Evolutionary conservation across 2,888 invertebrate genomes (phyloP), one percentile per base, ranked within the genome.

Genomic region (Himalopsyche tibetana): DNA sequence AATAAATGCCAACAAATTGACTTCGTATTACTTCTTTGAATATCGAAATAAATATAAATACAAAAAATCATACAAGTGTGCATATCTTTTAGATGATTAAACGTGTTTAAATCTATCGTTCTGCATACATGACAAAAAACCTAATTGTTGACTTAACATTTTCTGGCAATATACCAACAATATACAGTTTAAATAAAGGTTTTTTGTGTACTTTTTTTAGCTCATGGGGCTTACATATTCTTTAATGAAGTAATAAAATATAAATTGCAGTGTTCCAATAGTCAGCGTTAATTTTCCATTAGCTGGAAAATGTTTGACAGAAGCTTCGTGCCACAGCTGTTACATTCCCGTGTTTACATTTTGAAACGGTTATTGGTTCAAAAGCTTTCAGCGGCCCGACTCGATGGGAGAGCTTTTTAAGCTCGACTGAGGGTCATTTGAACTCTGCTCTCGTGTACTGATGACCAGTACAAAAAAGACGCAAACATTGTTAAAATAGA

Each of bases 261-360:
- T 19, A 63, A 63, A 63, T 4, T 19, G 19, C 19, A 19, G 19
- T 63, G 63, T 63, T 19, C 63, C 63, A 19, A 63, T 63, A 19
- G 63, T 19, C 28, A 63, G 19, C 63, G 28, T 63, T n/a, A 63
- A 63, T 19, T 63, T 63, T 63, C 63, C 63, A 63, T 63, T 63
- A 19, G 8, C 63, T 19, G 63, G 19, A 63, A 63, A 63, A 63
- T 63, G 19, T 63, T 19, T 63, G 63, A 63, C 63, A 19, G 19
- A 19, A 63, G 28, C 63, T 63, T 63, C 63, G 63, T 63, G 19
- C 63, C 19, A 15, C 63, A 63, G 63, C 63, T 63, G 63, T 63
- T 63, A 63, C 63, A 63, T 63, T 63, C 28, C 63, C 63, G 63
- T 63, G 63, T 63, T 63, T 63, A 63, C 63, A 63, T 63, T 63